A percentile compares a stretch with the other conserved stretches of the same genome.
Conservation (phyloP, 2,113 vertebrate species). For the Callipepla squamata region DNA sequence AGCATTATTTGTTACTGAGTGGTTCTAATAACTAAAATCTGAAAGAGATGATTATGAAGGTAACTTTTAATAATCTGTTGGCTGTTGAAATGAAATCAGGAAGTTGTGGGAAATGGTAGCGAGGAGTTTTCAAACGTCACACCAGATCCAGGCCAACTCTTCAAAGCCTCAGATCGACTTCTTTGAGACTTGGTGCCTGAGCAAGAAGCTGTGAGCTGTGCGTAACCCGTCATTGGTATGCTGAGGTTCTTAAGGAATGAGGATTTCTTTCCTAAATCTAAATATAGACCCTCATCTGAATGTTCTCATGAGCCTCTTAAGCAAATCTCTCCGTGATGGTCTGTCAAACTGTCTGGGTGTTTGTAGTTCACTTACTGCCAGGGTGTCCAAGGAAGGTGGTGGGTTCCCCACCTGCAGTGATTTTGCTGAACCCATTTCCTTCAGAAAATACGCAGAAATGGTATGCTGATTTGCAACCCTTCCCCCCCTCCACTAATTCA, state of each 20-base stretch:
- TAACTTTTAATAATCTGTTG: background rate
- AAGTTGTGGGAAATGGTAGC: background rate
- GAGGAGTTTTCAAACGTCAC: background rate
- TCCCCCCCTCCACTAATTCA: background rate
- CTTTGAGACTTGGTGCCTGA: background rate
- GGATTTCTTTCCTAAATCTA: slow-evolving; percentile 17
- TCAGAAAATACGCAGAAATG: background rate
- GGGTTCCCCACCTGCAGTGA: background rate
- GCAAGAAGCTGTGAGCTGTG: background rate
- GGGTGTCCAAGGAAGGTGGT: background rate
- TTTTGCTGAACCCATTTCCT: background rate
- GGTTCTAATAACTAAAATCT: background rate
- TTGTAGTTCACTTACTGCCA: background rate
- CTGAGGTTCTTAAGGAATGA: background rate
- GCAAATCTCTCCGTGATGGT: background rate
- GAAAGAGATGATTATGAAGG: background rate
- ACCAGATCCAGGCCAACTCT: background rate
- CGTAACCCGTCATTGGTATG: background rate
- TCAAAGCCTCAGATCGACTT: background rate
- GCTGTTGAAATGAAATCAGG: background rate
- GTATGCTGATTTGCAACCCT: background rate
- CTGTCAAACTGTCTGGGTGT: background rate
- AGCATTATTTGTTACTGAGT: background rate
- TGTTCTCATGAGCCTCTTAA: background rate
- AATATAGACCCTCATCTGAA: slow-evolving; percentile 29